A percentile compares a stretch with the other conserved stretches of the same genome.
Conservation (phyloP, 1,140 invertebrate genomes). For the Drosophila elegans region DNA sequence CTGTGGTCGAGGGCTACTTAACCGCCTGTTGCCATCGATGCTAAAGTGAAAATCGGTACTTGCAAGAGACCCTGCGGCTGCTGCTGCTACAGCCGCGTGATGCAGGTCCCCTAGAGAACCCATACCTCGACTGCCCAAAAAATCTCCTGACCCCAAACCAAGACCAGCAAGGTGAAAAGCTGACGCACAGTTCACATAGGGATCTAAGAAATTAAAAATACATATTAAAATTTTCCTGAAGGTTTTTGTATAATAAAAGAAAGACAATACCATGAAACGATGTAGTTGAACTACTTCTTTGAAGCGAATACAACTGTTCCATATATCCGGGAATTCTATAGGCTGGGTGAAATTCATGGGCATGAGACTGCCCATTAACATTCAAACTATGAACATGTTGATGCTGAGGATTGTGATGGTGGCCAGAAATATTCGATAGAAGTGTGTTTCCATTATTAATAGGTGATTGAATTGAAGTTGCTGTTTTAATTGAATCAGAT, state of each 20-base stretch:
- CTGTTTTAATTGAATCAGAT: slow-evolving; percentile 30
- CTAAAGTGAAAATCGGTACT: slow-evolving; percentile 91
- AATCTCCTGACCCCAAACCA: slow-evolving; percentile 76
- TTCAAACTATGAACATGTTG: slow-evolving; percentile 39
- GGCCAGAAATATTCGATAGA: slow-evolving; percentile 20
- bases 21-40: slow-evolving; percentile 87
- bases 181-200: slow-evolving; percentile 68
- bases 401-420: slow-evolving; percentile 51
- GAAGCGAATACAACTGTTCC: slow-evolving; percentile 89
- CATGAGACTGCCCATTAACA: slow-evolving; percentile 50
- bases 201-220: slow-evolving; percentile 54
- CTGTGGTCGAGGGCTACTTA: slow-evolving; percentile 86
- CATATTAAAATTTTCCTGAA: not conserved
- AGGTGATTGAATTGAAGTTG: slow-evolving; percentile 13
- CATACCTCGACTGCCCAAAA: slow-evolving; percentile 62
- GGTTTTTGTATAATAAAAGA: slow-evolving; percentile 14
- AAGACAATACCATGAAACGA: slow-evolving; percentile 86
- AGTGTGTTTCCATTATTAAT: slow-evolving; percentile 29
- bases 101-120: slow-evolving; percentile 72
- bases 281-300: slow-evolving; percentile 85
- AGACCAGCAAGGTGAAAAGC: slow-evolving; percentile 76
- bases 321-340: slow-evolving; percentile 89
- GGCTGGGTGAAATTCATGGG: slow-evolving; percentile 87
- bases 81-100: slow-evolving; percentile 75
- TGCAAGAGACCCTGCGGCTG: slow-evolving; percentile 87